Base-by-base conservation (phyloP, 2,113 vertebrate genomes). In the Pterocles burchelli region DNA sequence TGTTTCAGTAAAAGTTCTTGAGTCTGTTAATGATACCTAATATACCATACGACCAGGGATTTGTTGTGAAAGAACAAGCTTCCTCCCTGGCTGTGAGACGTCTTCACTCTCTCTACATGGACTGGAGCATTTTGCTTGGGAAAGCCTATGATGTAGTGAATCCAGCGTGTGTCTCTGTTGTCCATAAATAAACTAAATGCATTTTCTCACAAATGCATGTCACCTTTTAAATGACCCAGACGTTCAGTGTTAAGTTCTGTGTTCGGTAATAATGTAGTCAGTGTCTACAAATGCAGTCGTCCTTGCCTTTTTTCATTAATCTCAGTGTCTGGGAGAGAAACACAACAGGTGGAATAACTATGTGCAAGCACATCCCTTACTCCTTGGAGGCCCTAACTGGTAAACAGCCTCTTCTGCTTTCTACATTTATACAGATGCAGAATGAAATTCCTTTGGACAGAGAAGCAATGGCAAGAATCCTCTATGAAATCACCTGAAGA, bases 191-290 rank as follows among this genome's bases (percentile, higher is more conserved):
- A 92, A n/a, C 57, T 51, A 81, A 92, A 75, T 52, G 62, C 12
- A 0, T 76, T 90, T 92, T 17, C 86, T 92, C 80, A 68, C 28
- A 1, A 88, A 86, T 19, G 17, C 46, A 26, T 22, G 43, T 45
- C 68, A 90, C 79, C 83, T 86, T 78, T 86, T 72, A 96, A 86
- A 21, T 78, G 88, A 92, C 96, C 92, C 93, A 94, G 92, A 88
- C 33, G 0, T 36, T 84, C 45, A 21, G 59, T 45, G 82, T 67
- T 77, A 86, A 72, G 65, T 84, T 92, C 72, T 71, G 41, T 68
- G 79, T 4, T 92, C 68, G 34, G 73, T 68, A 93, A 94, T 62
- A 55, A 70, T 74, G 66, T 38, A 93, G 76, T 93, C 92, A 95
- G 61, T 75, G 90, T 94, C 96, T 95, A 92, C 83, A 92, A 90